Conservation (phyloP, 2,797 vertebrate species). For the Ciconia nigra region DNA sequence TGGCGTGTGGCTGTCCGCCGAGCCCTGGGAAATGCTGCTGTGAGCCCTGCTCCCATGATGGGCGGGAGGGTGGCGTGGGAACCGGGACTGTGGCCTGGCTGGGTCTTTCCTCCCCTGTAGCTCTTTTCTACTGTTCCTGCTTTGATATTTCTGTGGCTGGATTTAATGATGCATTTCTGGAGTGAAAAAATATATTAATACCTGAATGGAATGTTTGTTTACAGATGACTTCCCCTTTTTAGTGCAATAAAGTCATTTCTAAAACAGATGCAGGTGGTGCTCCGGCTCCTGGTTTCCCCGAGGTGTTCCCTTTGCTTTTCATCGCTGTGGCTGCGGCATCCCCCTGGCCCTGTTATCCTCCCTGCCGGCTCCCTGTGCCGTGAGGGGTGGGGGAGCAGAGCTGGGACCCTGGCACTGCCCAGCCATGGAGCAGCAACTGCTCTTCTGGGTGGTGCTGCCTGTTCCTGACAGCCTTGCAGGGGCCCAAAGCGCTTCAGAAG, state of each 20-base stretch:
- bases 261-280: background rate
- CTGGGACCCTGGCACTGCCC: background rate
- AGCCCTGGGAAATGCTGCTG: background rate
- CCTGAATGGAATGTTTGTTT: conserved; percentile 63
- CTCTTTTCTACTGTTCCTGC: conserved; percentile 54
- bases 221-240: conserved; percentile 63
- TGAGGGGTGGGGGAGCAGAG: background rate
- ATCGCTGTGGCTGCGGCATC: rapidly evolving
- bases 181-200: conserved; percentile 27
- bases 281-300: background rate
- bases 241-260: conserved; percentile 75
- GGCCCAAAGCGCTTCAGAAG: background rate
- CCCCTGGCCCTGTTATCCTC: rapidly evolving
- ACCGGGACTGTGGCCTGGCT: background rate
- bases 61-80: background rate
- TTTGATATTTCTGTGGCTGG: conserved; percentile 60
- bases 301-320: background rate
- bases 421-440: rapidly evolving
- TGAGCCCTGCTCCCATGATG: background rate
- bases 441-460: background rate
- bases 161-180: conserved; percentile 46
- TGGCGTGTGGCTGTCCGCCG: background rate
- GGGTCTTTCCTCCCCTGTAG: background rate
- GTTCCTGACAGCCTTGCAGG: background rate
- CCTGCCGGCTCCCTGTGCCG: rapidly evolving